These are phyloP conservation scores for Anhinga rufa DNA, from an alignment of 2,113 vertebrate species.

Conservation along the genomic window DNA sequence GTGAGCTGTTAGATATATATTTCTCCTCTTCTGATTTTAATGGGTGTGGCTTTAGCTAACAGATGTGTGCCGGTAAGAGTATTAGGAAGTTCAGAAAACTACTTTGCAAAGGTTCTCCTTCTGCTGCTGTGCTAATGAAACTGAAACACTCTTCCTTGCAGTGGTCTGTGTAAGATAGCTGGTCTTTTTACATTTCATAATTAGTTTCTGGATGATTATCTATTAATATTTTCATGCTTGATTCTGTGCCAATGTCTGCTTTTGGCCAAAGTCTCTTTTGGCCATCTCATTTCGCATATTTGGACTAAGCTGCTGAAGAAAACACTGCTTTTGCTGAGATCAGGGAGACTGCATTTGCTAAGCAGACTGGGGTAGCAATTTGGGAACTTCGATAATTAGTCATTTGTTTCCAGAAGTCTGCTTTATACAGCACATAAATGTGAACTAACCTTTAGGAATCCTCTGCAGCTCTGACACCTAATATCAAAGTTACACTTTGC, in stretches of 20 bases:
- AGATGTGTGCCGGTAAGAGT: not conserved
- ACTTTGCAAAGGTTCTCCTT: not conserved
- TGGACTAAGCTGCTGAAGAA: not conserved
- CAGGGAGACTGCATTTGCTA: not conserved
- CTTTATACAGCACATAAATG: not conserved
- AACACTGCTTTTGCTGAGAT: not conserved
- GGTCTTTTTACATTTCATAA: not conserved
- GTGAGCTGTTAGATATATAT: not conserved
- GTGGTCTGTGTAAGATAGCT: not conserved
- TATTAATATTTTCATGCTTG: slow-evolving; percentile 27
- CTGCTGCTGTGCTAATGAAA: not conserved
- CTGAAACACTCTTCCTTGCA: not conserved
- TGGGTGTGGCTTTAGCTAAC: not conserved
- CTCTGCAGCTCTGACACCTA: slow-evolving; percentile 29
- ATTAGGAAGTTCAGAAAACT: not conserved
- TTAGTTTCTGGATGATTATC: slow-evolving; percentile 43
- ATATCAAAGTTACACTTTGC: not conserved
- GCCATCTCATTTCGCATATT: not conserved
- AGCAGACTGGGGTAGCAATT: not conserved
- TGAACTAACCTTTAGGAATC: slow-evolving; percentile 46
- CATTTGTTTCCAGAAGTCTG: not conserved
- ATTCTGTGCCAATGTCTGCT: not conserved
- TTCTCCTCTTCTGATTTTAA: not conserved
- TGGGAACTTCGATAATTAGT: slow-evolving; percentile 24
- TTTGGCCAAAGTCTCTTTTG: not conserved